phyloP scores from a whole-genome alignment of 1,140 invertebrate species.

The Micrasema longulum region DNA sequence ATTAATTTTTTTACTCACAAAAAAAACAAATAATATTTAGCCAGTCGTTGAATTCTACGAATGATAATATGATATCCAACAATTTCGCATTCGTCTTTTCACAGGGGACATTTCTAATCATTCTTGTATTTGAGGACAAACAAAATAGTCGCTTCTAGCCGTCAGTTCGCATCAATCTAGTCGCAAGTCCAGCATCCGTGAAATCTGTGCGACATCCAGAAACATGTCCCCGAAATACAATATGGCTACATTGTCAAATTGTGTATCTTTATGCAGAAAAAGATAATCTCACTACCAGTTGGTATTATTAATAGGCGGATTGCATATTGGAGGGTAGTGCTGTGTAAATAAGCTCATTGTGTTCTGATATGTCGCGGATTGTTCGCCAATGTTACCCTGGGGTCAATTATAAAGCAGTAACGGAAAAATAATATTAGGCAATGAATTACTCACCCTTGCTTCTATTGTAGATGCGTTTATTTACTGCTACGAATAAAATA shows the following conservation, averaged over 20 bases:
- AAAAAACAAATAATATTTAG: too few species aligned
- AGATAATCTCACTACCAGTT: constrained; percentile 48
- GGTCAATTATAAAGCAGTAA: constrained; percentile 38
- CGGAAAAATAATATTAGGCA: constrained; percentile 41
- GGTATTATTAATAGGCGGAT: constrained; percentile 44
- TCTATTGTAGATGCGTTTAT: constrained; percentile 9
- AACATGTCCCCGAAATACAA: constrained; percentile 19
- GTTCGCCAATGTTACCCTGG: constrained; percentile 1
- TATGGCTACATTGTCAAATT: constrained; percentile 39
- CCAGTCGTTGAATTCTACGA: not conserved
- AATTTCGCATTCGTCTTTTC: not conserved
- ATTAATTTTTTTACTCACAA: too few species aligned
- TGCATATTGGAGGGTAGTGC: constrained; percentile 23
- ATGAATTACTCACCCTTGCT: not conserved
- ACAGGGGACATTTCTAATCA: constrained; percentile 32
- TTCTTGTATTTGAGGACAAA: constrained; percentile 31
- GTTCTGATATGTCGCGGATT: constrained; percentile 33
- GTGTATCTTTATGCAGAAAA: constrained; percentile 46
- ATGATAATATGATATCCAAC: constrained; percentile 16
- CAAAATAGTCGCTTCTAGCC: constrained; percentile 31
- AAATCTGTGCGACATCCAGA: constrained; percentile 43
- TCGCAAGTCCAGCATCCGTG: constrained; percentile 24
- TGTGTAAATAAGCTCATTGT: constrained; percentile 40
- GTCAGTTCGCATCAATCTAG: constrained; percentile 41
- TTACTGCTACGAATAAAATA: not conserved